These are phyloP conservation scores for Micropoecilia bifurca DNA, from an alignment of 2,797 vertebrate species.

Conservation along the genomic window DNA sequence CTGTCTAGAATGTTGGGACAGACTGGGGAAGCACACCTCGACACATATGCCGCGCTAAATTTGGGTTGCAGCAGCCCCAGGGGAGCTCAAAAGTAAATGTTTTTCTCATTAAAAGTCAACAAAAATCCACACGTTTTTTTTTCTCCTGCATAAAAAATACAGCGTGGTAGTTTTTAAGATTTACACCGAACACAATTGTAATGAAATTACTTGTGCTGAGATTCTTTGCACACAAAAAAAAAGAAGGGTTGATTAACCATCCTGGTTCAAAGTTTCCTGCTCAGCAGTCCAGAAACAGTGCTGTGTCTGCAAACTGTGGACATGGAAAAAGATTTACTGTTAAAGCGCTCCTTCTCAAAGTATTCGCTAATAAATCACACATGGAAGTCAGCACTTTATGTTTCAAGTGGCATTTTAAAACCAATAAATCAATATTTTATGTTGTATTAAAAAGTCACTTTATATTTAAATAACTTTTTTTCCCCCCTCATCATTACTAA, in stretches of 20 bases:
- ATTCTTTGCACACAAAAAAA: slow-evolving; percentile 10
- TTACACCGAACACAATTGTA: slow-evolving; percentile 19
- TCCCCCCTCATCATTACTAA: background rate
- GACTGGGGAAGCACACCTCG: slow-evolving; percentile 64
- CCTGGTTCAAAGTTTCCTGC: slow-evolving; percentile 14
- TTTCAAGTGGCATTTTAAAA: background rate
- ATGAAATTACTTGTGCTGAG: slow-evolving; percentile 32
- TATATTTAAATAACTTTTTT: background rate
- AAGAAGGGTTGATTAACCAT: slow-evolving; percentile 28
- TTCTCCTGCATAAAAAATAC: slow-evolving; percentile 7
- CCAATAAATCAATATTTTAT: background rate
- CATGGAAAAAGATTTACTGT: slow-evolving; percentile 18
- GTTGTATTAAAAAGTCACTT: background rate
- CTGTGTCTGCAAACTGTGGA: slow-evolving; percentile 18
- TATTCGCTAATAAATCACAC: slow-evolving; percentile 7
- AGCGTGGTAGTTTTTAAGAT: slow-evolving; percentile 19
- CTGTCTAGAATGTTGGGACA: slow-evolving; percentile 60
- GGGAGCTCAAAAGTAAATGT: slow-evolving; percentile 43
- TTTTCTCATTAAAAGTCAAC: slow-evolving; percentile 37
- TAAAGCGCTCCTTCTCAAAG: background rate
- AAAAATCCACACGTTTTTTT: slow-evolving; percentile 14
- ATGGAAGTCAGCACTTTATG: slow-evolving; percentile 5
- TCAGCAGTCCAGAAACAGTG: slow-evolving; percentile 28
- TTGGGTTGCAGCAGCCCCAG: slow-evolving; percentile 50
- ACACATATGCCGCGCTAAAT: slow-evolving; percentile 70